Evolutionary conservation across 2,888 invertebrate species (phyloP), one percentile per base, ranked within the genome.

Genomic region (Ypsolopha sequella): DNA sequence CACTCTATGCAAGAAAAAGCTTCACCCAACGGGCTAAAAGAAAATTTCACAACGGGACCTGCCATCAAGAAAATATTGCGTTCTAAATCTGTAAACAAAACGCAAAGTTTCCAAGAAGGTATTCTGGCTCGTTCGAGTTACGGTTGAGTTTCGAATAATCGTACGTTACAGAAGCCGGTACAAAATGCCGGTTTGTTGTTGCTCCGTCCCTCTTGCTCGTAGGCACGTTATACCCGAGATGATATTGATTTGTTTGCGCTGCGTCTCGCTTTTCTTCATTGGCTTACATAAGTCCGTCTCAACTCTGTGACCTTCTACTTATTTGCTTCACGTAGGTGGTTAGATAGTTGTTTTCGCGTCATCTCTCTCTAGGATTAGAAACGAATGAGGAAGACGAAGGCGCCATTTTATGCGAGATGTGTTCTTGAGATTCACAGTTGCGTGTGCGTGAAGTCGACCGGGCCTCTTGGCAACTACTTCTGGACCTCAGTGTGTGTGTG

Each of bases 211-310:
- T 70, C 66, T 82, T 84, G 68, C 68, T 64, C 69, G 74, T 73
- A 75, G 77, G 76, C 73, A 65, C 48, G 53, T 34, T 35, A 38
- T 8, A 43, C 33, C 66, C 66, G 71, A 76, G 79, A 80, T 79
- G 75, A 75, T 63, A 85, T 87, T 82, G 84, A 87, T 88, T 88
- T 88, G 88, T 88, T 88, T 87, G 87, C 87, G 81, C 79, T 78
- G 80, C 80, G 71, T 84, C 88, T 81, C 86, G 75, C 65, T 85
- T 76, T 67, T 65, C 59, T 82, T 62, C 70, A 66, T 66, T 66
- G 65, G 60, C 60, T 62, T 59, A 61, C 64, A 70, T 79, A 75
- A 67, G 66, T 73, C 63, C 61, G 68, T 84, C 74, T 76, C 82
- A 62, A 58, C 63, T 55, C 63, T 66, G 64, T 82, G 81, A 81